Conservation (phyloP, 1,140 invertebrate species). For the Drosophila bipectinata region DNA sequence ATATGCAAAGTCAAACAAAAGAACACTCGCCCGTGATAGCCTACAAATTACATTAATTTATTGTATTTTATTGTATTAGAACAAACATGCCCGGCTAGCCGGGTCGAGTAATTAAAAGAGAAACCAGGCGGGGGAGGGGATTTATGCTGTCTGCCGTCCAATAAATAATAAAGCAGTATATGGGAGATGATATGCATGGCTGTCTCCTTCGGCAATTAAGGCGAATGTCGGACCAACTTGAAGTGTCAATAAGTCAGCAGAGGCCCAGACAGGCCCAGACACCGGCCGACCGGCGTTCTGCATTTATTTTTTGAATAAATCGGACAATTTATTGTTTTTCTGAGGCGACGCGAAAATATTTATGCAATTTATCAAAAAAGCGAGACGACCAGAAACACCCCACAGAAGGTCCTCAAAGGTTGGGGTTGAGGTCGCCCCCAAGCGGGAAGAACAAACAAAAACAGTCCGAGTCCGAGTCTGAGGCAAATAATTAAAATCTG, state of each 20-base stretch:
- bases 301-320: conserved; percentile 56
- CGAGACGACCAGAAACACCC: background rate
- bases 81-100: conserved; percentile 8
- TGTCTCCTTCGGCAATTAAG: conserved; percentile 60
- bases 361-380: conserved; percentile 38
- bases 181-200: background rate
- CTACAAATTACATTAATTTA: conserved; percentile 28
- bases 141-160: conserved; percentile 18
- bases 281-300: conserved; percentile 32
- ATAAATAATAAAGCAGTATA: conserved; percentile 22
- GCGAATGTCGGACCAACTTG: conserved; percentile 41
- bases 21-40: background rate
- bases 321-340: conserved; percentile 49
- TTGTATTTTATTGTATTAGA: conserved; percentile 26
- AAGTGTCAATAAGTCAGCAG: conserved; percentile 63
- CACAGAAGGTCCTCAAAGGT: conserved; percentile 10
- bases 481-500: conserved; percentile 60
- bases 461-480: background rate
- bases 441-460: conserved; percentile 45
- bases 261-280: conserved; percentile 7
- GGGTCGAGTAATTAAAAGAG: conserved; percentile 18
- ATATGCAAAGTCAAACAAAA: conserved; percentile 7
- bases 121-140: conserved; percentile 5
- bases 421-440: background rate
- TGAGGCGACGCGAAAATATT: conserved; percentile 12